These are phyloP conservation scores for Mesocentrotus franciscanus DNA, from an alignment of 53 echinoderm and acorn worm genomes.

Conservation along the genomic window DNA sequence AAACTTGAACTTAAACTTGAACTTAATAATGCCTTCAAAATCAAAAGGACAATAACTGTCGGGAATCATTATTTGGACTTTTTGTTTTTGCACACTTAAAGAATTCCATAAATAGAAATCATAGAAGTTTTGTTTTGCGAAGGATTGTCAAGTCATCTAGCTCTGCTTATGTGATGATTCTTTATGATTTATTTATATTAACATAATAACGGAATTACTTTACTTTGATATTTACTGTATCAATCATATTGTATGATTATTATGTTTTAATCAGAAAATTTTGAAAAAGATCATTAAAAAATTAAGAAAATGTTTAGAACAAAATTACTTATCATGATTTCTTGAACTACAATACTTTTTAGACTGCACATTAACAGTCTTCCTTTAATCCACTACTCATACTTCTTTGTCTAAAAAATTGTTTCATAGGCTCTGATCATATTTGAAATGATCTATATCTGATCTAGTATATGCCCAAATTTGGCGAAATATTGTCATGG, in stretches of 20 bases:
- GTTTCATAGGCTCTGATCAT: neutral
- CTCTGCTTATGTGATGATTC: too few relatives aligned
- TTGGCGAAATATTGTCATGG: constrained; percentile 15
- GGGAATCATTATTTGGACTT: neutral
- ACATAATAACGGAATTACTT: too few relatives aligned
- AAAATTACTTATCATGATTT: neutral
- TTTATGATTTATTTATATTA: too few relatives aligned
- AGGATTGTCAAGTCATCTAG: too few relatives aligned
- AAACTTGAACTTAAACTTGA: constrained; percentile 11
- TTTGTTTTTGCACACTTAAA: neutral
- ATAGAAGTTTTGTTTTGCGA: too few relatives aligned
- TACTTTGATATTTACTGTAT: too few relatives aligned
- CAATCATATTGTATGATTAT: too few relatives aligned
- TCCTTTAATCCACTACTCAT: neutral
- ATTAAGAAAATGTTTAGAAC: neutral
- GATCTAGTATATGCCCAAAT: neutral
- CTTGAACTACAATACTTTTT: neutral
- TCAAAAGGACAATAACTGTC: neutral
- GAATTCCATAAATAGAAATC: too few relatives aligned
- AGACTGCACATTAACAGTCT: neutral
- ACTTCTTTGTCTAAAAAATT: neutral
- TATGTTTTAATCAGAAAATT: too few relatives aligned
- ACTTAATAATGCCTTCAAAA: neutral
- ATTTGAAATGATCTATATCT: neutral
- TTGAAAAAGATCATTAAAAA: too few relatives aligned